A percentile compares a stretch with the other conserved stretches of the same genome.
phyloP scores from a whole-genome alignment of 2,888 invertebrate genomes.

The Noctua janthina region DNA sequence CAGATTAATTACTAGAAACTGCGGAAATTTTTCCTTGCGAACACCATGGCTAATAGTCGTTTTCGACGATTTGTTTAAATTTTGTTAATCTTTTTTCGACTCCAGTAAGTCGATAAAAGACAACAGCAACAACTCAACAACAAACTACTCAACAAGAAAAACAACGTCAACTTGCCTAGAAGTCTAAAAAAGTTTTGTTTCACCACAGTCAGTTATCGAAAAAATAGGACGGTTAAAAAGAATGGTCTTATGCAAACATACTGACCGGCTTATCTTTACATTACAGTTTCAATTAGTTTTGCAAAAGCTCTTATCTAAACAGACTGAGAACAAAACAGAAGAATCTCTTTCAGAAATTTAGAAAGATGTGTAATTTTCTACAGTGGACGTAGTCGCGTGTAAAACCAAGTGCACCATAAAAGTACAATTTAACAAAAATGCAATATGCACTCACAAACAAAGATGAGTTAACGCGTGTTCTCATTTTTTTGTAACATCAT shows the following conservation, averaged over 20 bases:
- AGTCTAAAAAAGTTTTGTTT: no score
- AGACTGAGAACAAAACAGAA: neutral
- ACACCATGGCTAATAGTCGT: neutral
- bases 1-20: neutral
- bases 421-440: conserved; percentile 66
- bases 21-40: neutral
- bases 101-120: no score
- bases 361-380: no score
- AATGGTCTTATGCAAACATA: neutral
- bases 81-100: neutral
- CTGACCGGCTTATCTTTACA: neutral
- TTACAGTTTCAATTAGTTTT: neutral
- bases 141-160: no score
- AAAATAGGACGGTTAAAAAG: neutral
- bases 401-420: conserved; percentile 31
- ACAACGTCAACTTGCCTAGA: no score
- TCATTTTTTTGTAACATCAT: conserved; percentile 80
- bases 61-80: neutral
- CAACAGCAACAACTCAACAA: no score
- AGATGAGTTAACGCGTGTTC: conserved; percentile 72
- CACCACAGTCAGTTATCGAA: no score
- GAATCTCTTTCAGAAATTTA: neutral
- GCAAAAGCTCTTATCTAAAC: no score
- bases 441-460: conserved; percentile 62
- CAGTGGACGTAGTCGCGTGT: conserved; percentile 20